Conservation (phyloP, 2,797 vertebrate species). For the Echiichthys vipera region DNA sequence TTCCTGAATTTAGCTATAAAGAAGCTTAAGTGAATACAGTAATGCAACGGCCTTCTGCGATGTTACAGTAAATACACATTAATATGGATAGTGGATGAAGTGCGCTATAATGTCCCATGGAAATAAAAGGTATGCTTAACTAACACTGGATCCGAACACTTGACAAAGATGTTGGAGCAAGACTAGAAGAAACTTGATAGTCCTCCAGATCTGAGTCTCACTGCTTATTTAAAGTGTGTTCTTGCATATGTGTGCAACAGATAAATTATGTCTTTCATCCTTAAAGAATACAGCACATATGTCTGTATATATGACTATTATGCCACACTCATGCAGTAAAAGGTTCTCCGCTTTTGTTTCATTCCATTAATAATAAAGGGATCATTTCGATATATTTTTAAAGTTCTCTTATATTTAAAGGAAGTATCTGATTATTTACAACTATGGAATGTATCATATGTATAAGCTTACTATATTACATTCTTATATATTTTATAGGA, state of each 20-base stretch:
- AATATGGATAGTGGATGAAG: not conserved
- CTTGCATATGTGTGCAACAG: too few species aligned
- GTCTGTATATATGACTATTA: too few species aligned
- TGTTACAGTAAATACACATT: not conserved
- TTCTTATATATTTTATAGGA: too few species aligned
- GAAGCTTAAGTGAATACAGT: not conserved
- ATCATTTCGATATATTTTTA: too few species aligned
- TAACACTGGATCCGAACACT: not conserved
- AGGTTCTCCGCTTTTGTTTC: too few species aligned
- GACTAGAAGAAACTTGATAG: too few species aligned
- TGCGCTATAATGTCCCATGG: not conserved
- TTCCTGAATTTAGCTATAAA: not conserved
- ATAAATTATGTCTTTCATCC: not conserved
- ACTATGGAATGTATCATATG: not conserved
- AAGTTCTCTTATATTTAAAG: too few species aligned
- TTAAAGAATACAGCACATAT: not conserved
- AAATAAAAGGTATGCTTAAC: not conserved
- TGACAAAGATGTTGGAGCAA: too few species aligned
- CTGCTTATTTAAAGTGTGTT: too few species aligned
- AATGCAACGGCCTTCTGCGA: not conserved
- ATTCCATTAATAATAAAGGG: too few species aligned
- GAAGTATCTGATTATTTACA: not conserved
- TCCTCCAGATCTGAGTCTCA: too few species aligned
- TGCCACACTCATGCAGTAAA: not conserved
- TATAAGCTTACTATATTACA: too few species aligned